These are phyloP conservation scores for Odontophorus gujanensis DNA, from an alignment of 2,113 vertebrate genomes.

Conservation along the genomic window DNA sequence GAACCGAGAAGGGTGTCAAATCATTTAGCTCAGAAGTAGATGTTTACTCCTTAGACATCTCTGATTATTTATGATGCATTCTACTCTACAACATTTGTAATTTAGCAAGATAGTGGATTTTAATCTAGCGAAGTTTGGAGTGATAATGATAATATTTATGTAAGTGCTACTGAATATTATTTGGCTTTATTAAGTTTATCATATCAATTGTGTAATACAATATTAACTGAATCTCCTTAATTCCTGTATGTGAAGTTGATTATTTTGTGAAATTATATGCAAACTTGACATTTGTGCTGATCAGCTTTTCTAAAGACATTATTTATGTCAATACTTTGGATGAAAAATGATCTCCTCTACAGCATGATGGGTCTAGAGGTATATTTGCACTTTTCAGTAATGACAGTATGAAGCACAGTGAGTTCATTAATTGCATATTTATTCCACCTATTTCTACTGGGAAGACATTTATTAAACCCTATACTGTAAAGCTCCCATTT, in stretches of 20 bases:
- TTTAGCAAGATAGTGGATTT: not conserved
- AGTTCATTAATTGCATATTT: constrained; percentile 30
- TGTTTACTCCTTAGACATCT: not conserved
- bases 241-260: constrained; percentile 9
- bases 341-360: not conserved
- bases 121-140: not conserved
- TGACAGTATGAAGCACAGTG: constrained; percentile 2
- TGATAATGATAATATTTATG: not conserved
- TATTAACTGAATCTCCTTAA: constrained; percentile 13
- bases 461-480: not conserved
- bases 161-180: not conserved
- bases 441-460: not conserved
- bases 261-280: constrained; percentile 29
- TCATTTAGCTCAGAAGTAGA: not conserved
- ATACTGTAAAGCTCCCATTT: not conserved
- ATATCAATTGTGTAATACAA: not conserved
- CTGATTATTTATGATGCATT: not conserved
- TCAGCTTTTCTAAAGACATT: not conserved
- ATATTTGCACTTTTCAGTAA: not conserved
- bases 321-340: not conserved
- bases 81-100: not conserved
- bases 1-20: not conserved
- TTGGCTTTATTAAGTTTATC: not conserved
- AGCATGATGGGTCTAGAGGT: not conserved
- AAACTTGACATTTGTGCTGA: constrained; percentile 11